Evolutionary conservation across 2,113 vertebrate genomes (phyloP), one percentile per base, ranked within the genome.

Genomic region (Cavia aperea): DNA sequence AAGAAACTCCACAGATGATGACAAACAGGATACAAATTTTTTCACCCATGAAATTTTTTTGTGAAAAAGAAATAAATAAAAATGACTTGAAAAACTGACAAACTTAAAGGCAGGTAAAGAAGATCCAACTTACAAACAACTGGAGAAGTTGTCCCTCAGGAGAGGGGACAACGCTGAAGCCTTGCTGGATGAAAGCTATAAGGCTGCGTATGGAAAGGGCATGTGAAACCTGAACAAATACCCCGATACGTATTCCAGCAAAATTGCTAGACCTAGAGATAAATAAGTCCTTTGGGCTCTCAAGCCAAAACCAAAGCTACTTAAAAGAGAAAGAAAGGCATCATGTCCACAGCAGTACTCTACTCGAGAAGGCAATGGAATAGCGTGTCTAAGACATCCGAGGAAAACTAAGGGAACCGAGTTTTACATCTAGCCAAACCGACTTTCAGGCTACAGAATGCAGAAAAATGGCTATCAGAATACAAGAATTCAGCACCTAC

Each of bases 401-500:
- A 73, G 36, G 68, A 36, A 60, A 39, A 49, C n/a, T n/a, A 54
- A 0, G 29, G 6, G 19, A 62, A 43, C 43, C 12, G 36, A 31
- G 5, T n/a, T 82, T 65, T 14, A 23, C 11, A 83, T 12, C 43
- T 14, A 54, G 29, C 36, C 56, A 70, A 31, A 63, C 1, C 5
- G 54, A 18, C 77, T 63, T 66, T 62, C 36, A 23, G 29, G 46
- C 14, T 15, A 39, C 31, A 29, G 63, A 79, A 75, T 11, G 1
- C 9, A 65, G 16, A 66, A 18, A 49, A 39, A 26, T n/a, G 14
- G 51, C 46, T 0, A 77, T 14, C 24, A 6, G 19, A 5, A 10
- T 1, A 36, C 31, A 75, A 16, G 49, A 29, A 9, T 4, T 29
- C 5, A 10, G 49, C 31, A 66, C 11, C 1, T 8, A 2, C 4